A percentile compares a stretch with the other conserved stretches of the same genome.
phyloP scores from a whole-genome alignment of 2,113 vertebrate genomes.

The Eleginops maclovinus region DNA sequence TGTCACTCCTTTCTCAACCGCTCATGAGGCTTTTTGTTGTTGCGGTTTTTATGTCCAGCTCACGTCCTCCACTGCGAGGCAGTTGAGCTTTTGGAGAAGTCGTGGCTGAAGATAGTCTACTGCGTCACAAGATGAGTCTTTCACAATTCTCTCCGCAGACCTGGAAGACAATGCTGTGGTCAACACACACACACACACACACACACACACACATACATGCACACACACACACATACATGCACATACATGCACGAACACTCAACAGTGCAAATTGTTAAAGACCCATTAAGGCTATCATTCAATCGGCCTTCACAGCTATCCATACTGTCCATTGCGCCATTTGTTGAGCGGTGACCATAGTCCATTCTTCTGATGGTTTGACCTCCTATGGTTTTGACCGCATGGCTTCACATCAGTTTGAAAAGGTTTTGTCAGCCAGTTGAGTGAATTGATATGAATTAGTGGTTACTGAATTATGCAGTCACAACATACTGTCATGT shows the following conservation, averaged over 20 bases:
- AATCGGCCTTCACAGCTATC: slow-evolving; percentile 26
- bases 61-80: slow-evolving; percentile 47
- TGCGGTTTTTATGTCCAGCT: slow-evolving; percentile 59
- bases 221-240: background rate
- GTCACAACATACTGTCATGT: background rate
- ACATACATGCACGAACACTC: background rate
- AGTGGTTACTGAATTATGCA: background rate
- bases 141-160: slow-evolving; percentile 61
- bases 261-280: slow-evolving; percentile 46
- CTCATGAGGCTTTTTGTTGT: slow-evolving; percentile 53
- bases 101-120: slow-evolving; percentile 71
- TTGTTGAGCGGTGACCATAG: slow-evolving; percentile 24
- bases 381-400: slow-evolving; percentile 26
- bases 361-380: slow-evolving; percentile 23
- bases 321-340: slow-evolving; percentile 19
- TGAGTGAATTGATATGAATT: slow-evolving; percentile 4
- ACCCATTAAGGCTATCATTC: slow-evolving; percentile 64
- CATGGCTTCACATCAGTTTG: slow-evolving; percentile 23
- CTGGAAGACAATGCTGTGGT: slow-evolving; percentile 68
- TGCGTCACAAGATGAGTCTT: slow-evolving; percentile 75
- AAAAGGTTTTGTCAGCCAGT: slow-evolving; percentile 22
- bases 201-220: background rate
- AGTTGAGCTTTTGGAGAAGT: slow-evolving; percentile 83
- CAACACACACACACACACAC: background rate
- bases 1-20: slow-evolving; percentile 69